Evolutionary conservation across 2,797 vertebrate species (phyloP).

Genomic region (Phalloptychus januarius): DNA sequence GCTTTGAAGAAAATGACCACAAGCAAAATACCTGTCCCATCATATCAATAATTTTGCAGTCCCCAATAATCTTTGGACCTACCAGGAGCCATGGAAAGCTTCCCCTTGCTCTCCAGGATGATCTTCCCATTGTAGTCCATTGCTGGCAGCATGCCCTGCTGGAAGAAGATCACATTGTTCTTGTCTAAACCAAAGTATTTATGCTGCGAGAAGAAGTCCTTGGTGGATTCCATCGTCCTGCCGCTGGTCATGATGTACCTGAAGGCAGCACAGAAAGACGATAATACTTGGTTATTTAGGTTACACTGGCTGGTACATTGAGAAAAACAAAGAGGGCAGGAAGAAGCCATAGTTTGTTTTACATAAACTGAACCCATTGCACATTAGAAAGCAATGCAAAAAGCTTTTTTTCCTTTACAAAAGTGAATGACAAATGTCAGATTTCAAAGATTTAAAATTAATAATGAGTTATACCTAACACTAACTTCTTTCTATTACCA

Average conservation of each 20-base stretch:
- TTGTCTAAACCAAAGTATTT: constrained; percentile 89
- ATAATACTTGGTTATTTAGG: not conserved
- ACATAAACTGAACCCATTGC: not conserved
- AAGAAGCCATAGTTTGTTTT: not conserved
- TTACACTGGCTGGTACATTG: not conserved
- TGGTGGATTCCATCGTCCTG: constrained; percentile 91
- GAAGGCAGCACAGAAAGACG: constrained; percentile 21
- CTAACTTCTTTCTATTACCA: constrained; percentile 1
- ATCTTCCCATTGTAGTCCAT: constrained; percentile 92
- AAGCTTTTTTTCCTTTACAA: not conserved
- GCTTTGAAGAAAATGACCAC: not conserved
- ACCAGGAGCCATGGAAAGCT: constrained; percentile 97
- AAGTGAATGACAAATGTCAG: not conserved
- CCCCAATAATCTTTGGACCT: not conserved
- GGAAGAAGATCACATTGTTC: constrained; percentile 90
- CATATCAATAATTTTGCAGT: not conserved
- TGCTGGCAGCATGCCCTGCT: constrained; percentile 97
- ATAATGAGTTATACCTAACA: not conserved
- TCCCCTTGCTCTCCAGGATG: constrained; percentile 91
- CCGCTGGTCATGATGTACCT: constrained; percentile 99
- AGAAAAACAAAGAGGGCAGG: not conserved
- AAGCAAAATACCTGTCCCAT: not conserved
- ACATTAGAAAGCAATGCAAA: not conserved
- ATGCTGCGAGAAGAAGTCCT: constrained; percentile 87
- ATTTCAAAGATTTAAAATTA: not conserved